These are phyloP conservation scores for Cylas formicarius DNA, from an alignment of 1,140 invertebrate species.

Conservation along the genomic window DNA sequence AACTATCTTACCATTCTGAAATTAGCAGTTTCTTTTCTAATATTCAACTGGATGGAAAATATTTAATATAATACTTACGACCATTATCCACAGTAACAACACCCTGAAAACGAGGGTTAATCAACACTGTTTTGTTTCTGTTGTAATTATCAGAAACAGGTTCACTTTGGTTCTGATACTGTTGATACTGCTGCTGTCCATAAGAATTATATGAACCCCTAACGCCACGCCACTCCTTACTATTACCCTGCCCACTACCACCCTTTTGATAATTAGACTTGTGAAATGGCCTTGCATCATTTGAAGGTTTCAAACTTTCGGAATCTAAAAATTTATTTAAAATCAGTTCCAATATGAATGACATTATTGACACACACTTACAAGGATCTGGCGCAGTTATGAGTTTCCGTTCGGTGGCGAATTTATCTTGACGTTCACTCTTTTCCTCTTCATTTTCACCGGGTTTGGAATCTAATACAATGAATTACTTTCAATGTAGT, in stretches of 20 bases:
- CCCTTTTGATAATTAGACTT: background rate
- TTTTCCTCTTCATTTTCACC: constrained; percentile 5
- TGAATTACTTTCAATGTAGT: too few species aligned
- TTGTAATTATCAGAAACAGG: constrained; percentile 1
- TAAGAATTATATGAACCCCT: background rate
- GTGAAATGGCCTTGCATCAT: background rate
- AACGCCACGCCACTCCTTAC: too few species aligned
- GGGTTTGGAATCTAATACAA: too few species aligned
- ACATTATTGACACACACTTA: constrained; percentile 1
- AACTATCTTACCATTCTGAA: too few species aligned
- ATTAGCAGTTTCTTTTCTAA: background rate
- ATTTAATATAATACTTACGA: constrained; percentile 12
- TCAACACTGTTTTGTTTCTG: constrained; percentile 23
- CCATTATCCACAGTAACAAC: constrained; percentile 22
- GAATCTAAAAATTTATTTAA: too few species aligned
- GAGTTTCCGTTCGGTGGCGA: constrained; percentile 6
- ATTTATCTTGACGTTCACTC: constrained; percentile 6
- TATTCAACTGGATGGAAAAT: background rate
- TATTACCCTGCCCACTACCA: background rate
- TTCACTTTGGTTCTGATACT: background rate
- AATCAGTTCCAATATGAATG: constrained; percentile 4
- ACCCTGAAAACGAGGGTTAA: constrained; percentile 24
- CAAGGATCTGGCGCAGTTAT: constrained; percentile 5
- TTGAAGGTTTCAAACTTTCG: background rate
- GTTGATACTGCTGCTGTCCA: constrained; percentile 1